Evolutionary conservation across 2,888 invertebrate species (phyloP), one percentile per base, ranked within the genome.

Genomic region (Eupsilia transversa): DNA sequence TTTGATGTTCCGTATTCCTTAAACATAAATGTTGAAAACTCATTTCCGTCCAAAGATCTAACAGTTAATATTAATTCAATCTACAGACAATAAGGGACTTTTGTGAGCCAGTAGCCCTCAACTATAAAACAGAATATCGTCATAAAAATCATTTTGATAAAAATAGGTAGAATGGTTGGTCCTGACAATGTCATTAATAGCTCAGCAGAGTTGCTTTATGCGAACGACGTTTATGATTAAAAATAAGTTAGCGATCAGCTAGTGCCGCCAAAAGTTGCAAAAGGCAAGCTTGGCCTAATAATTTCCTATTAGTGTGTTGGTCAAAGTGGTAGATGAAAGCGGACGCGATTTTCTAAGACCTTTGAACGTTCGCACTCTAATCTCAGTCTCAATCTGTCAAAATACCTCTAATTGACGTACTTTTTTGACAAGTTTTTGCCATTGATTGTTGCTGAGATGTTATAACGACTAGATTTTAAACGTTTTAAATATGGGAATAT

Each of bases 171-270:
- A 61, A 59, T 35, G 61, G 23, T 69, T 79, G 91, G 23, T 61
- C 27, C 60, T 92, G 92, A 92, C 92, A 93, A 85, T 83, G 79
- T 91, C 87, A 91, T 93, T 93, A 93, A 93, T 57, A 27, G n/a
- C 78, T 82, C 63, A 86, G 82, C 30, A 60, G 73, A 76, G 72
- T 68, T 59, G 74, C 91, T 92, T 92, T 93, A 88, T 94, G 94
- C 89, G 79, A 72, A 86, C 86, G 94, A 94, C 93, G 83, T 92
- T 93, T 92, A 93, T 94, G 93, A 94, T 95, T 94, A 93, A 94
- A 94, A 94, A 94, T 93, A 90, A 90, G 86, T 89, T 89, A 87
- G 87, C 89, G 89, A 92, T 93, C 91, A 91, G 88, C 91, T 92
- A 92, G 93, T 88, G 86, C 80, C 80, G 80, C 89, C 87, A 90